Percentiles rank a stretch among this genome's conserved stretches.
Evolutionary conservation across 2,113 vertebrate species (phyloP).

Genomic region (Nothoprocta pentlandii): DNA sequence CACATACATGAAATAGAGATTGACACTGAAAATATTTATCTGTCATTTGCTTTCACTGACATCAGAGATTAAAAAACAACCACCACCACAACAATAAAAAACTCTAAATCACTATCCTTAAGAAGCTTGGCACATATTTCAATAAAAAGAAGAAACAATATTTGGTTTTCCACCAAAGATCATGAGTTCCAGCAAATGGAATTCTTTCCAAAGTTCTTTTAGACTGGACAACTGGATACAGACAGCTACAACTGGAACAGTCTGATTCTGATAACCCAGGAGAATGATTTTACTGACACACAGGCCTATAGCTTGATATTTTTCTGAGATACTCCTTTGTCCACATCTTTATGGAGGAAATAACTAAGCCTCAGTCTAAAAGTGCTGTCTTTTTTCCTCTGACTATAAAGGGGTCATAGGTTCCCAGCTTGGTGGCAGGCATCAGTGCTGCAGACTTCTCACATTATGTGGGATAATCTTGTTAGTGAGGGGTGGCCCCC

Average conservation of each 20-base stretch:
- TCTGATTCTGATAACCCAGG: neutral
- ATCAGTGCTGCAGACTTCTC: neutral
- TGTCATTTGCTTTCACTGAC: neutral
- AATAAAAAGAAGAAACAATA: neutral
- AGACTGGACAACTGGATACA: too few species aligned
- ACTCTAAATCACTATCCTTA: neutral
- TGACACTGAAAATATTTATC: constrained; percentile 1
- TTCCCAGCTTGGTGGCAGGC: neutral
- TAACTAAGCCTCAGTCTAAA: neutral
- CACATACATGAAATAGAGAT: neutral
- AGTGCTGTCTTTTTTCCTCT: neutral
- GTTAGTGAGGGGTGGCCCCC: neutral
- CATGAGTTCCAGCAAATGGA: neutral
- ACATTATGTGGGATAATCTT: neutral
- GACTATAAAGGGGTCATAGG: neutral
- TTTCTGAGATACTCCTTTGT: neutral
- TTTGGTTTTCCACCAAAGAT: neutral
- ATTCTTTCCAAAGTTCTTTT: neutral
- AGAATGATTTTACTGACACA: neutral
- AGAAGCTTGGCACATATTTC: neutral
- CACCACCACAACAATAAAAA: neutral
- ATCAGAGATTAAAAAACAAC: neutral
- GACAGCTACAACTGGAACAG: neutral
- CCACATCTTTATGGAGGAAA: neutral
- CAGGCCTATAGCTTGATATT: neutral